phyloP scores from a whole-genome alignment of 2,113 vertebrate species.

The Bos indicus region DNA sequence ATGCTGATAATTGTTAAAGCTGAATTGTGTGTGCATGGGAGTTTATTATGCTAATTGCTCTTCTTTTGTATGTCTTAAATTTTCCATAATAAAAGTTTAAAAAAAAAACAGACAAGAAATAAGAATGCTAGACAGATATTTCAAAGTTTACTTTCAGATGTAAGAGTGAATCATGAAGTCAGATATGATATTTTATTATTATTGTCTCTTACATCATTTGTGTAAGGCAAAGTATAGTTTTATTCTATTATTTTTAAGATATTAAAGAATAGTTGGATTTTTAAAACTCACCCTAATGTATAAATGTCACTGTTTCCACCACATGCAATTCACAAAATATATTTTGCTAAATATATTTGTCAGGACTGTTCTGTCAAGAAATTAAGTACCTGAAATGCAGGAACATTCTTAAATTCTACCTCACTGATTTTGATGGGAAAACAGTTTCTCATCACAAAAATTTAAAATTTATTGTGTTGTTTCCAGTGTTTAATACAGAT shows the following conservation, averaged over 20 bases:
- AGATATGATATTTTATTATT: neutral
- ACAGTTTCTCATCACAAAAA: neutral
- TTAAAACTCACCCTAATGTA: neutral
- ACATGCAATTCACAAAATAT: neutral
- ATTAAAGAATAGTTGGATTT: neutral
- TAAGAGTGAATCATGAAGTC: neutral
- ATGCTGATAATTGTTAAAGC: neutral
- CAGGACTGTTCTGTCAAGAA: neutral
- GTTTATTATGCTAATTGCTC: neutral
- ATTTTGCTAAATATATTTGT: neutral
- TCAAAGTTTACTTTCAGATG: neutral
- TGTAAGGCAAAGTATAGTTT: neutral
- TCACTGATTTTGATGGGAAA: neutral
- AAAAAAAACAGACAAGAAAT: neutral
- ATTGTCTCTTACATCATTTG: neutral
- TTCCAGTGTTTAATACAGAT: neutral
- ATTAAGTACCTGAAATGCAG: neutral
- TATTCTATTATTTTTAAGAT: neutral
- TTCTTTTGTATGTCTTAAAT: neutral
- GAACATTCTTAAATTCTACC: neutral
- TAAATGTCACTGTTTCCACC: neutral
- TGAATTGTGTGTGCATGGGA: neutral
- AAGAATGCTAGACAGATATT: neutral
- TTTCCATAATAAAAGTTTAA: neutral
- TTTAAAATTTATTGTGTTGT: neutral